Evolutionary conservation across 2,113 vertebrate genomes (phyloP), one percentile per base, ranked within the genome.

Genomic region (Gallinago undulata): DNA sequence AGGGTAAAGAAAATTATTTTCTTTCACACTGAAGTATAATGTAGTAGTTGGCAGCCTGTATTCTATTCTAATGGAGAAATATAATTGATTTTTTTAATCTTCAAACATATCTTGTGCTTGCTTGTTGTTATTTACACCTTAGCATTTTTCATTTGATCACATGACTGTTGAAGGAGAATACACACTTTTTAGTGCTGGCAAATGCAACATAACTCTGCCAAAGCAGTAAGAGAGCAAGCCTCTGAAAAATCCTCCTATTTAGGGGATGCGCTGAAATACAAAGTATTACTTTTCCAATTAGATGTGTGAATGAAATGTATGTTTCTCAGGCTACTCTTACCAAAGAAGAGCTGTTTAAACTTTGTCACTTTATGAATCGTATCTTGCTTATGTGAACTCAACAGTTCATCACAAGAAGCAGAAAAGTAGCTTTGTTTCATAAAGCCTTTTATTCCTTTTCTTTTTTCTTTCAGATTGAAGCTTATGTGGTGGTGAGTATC

Each of bases 401-500:
- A 25, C n/a, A 63, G 13, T 50, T 82, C 6, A 31, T n/a, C 33
- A n/a, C 4, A 50, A 90, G 69, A 64, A 75, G 41, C 51, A 72
- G 37, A 76, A 18, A 69, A 57, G 18, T 16, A 13, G 13, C 19
- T 79, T 57, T 66, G n/a, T 73, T 93, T 91, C 62, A 73, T 70
- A 55, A 60, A 79, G 17, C 28, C 48, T 59, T 95, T 73, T 94
- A 10, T 91, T 91, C 7, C 63, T 39, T 62, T 59, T 75, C 27
- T 37, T 18, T 91, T 90, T 82, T n/a, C 75, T 98, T 98, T 55
- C 98, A 99, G 99, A 97, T 99, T 70, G 98, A 99, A 87, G 99
- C 98, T 30, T 99, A 99, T 72, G 94, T 99, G 87, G 98, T 99
- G 99, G 99, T 99, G 96, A 99, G 99, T 99, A 95, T 85, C 85